Evolutionary conservation across 2,113 vertebrate genomes (phyloP).

Genomic region (Cyprinus carpio): DNA sequence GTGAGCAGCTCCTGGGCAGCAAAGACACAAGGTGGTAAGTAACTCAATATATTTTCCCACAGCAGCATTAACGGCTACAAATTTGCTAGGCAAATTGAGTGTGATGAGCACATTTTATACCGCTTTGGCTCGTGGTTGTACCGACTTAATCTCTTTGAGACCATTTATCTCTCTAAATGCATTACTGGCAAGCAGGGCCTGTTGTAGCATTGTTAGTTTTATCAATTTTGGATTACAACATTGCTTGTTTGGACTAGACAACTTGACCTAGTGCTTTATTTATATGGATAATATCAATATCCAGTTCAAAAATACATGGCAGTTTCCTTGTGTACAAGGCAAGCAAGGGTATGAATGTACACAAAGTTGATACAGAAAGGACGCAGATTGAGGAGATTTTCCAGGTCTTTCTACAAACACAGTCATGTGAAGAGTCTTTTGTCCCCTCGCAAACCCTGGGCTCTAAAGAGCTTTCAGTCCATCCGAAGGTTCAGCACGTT

Average conservation of each 20-base stretch:
- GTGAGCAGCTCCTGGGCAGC: conserved; percentile 59
- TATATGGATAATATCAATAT: not conserved
- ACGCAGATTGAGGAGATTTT: conserved; percentile 22
- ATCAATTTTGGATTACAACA: not conserved
- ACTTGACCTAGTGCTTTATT: not conserved
- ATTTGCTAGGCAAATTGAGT: conserved; percentile 52
- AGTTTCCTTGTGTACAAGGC: not conserved
- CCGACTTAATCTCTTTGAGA: conserved; percentile 25
- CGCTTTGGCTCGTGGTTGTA: conserved; percentile 29
- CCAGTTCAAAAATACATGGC: not conserved
- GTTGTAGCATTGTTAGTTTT: not conserved
- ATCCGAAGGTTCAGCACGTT: conserved; percentile 34
- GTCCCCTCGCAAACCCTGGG: not conserved
- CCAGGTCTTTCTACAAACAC: conserved; percentile 36
- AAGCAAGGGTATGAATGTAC: not conserved
- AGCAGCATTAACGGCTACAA: conserved; percentile 43
- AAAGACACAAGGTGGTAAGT: conserved; percentile 65
- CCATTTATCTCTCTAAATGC: conserved; percentile 36
- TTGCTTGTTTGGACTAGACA: not conserved
- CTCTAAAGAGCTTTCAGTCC: conserved; percentile 38
- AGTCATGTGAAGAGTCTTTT: conserved; percentile 37
- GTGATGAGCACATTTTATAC: conserved; percentile 38
- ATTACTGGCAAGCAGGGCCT: not conserved
- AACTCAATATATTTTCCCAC: conserved; percentile 68
- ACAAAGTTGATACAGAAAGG: not conserved